Conservation (phyloP, 1,140 invertebrate genomes). For the silkworm (Bombyx mori) region ASM3026992v2 NC_085119.1:13270501-13271000, state of each 20-base stretch:
- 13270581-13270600: conserved; percentile 11
- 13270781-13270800: conserved; percentile 30
- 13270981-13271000: no score
- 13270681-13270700: conserved; percentile 44
- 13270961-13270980: neutral
- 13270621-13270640: conserved; percentile 29
- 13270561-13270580: conserved; percentile 8
- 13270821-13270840: neutral
- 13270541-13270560: conserved; percentile 4
- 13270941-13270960: conserved; percentile 22
- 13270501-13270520: conserved; percentile 2
- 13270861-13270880: conserved; percentile 44
- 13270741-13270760: conserved; percentile 14
- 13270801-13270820: conserved; percentile 13
- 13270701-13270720: conserved; percentile 54
- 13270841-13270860: conserved; percentile 46
- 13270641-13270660: no score
- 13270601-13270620: conserved; percentile 22
- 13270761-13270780: conserved; percentile 23
- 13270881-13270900: conserved; percentile 35
- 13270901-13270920: conserved; percentile 49
- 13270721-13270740: conserved; percentile 44
- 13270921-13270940: conserved; percentile 44
- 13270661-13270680: neutral
- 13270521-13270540: conserved; percentile 5